phyloP scores from a whole-genome alignment of 2,113 vertebrate species.

The Etia nguti region DNA sequence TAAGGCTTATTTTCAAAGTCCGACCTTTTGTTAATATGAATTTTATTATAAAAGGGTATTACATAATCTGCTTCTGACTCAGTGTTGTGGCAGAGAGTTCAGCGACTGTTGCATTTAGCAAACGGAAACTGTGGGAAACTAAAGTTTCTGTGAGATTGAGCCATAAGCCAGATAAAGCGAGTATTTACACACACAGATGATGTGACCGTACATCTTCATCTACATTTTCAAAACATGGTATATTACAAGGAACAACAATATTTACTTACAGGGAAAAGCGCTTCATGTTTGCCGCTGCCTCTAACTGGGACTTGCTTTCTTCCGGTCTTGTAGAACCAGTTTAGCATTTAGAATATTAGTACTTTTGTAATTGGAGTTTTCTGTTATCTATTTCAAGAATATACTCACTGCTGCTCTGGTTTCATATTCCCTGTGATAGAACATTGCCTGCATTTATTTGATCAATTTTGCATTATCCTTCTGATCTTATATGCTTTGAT shows the following conservation, averaged over 20 bases:
- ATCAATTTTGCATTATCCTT: neutral
- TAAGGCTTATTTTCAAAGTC: neutral
- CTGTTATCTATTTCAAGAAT: neutral
- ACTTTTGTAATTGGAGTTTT: neutral
- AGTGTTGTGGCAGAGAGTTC: neutral
- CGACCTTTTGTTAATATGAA: neutral
- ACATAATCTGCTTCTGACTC: neutral
- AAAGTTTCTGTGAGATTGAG: neutral
- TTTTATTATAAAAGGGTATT: neutral
- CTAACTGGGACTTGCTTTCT: neutral
- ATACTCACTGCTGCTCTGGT: neutral
- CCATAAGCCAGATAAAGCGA: neutral
- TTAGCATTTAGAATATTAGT: neutral
- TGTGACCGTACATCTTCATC: neutral
- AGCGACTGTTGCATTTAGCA: neutral
- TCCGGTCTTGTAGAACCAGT: neutral
- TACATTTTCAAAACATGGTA: neutral
- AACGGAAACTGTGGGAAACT: neutral
- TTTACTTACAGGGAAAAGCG: neutral
- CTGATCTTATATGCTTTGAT: neutral
- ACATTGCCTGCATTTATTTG: neutral
- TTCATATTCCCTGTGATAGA: neutral
- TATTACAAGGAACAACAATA: neutral
- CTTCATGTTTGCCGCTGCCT: neutral
- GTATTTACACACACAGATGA: neutral